Conservation (phyloP, 2,113 vertebrate genomes). For the Tetrao urogallus region DNA sequence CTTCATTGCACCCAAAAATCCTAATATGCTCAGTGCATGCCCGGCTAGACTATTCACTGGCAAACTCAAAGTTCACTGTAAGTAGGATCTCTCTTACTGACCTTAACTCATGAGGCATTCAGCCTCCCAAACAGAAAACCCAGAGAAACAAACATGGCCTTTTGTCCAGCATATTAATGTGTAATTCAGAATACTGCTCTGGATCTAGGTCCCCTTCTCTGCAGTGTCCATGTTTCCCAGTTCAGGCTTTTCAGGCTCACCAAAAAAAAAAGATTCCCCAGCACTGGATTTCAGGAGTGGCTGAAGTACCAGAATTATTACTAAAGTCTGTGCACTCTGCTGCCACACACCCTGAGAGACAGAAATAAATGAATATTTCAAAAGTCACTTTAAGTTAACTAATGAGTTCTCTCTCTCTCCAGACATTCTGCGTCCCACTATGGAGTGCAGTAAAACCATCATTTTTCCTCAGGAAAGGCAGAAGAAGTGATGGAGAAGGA, state of each 20-base stretch:
- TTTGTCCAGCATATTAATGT: background rate
- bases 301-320: background rate
- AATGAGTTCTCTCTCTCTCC: rapidly evolving
- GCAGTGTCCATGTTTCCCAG: rapidly evolving
- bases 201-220: background rate
- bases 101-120: background rate
- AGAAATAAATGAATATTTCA: background rate
- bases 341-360: background rate
- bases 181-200: background rate
- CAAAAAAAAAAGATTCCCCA: background rate
- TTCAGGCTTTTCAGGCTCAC: background rate
- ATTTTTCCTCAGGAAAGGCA: background rate
- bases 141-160: background rate
- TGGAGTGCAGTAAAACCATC: rapidly evolving
- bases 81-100: background rate
- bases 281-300: rapidly evolving
- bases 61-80: background rate
- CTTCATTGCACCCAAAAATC: background rate
- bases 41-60: background rate
- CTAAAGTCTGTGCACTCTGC: background rate
- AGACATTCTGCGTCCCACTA: background rate
- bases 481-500: background rate
- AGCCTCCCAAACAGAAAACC: background rate
- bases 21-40: rapidly evolving
- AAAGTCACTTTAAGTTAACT: background rate